A percentile compares a stretch with the other conserved stretches of the same genome.
Conservation (phyloP, 2,888 invertebrate genomes). For the Drosophila subsilvestris region DNA sequence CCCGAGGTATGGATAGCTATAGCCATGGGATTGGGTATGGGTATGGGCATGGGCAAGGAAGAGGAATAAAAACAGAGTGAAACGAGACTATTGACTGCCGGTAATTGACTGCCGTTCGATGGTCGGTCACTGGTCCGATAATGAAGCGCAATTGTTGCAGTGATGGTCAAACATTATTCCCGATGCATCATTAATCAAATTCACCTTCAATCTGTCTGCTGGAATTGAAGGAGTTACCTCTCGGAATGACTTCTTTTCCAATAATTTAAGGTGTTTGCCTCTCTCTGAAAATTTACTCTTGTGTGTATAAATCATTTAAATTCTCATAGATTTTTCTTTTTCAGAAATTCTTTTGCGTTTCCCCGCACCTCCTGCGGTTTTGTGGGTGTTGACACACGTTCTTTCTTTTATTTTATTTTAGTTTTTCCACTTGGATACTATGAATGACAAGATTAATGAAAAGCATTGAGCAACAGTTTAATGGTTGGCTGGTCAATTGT, state of each 20-base stretch:
- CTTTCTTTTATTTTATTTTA: constrained; percentile 15
- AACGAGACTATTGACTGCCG: constrained; percentile 52
- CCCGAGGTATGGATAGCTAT: constrained; percentile 51
- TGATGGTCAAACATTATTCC: constrained; percentile 63
- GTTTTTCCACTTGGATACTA: constrained; percentile 26
- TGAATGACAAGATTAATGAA: constrained; percentile 74
- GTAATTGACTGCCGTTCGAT: constrained; percentile 39
- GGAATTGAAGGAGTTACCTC: constrained; percentile 44
- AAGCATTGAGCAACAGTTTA: constrained; percentile 6
- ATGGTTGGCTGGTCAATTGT: constrained; percentile 54
- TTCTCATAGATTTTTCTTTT: constrained; percentile 40
- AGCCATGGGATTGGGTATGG: neutral
- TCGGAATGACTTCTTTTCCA: constrained; percentile 52
- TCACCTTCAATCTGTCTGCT: constrained; percentile 18
- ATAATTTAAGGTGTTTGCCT: constrained; percentile 80
- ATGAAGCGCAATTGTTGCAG: constrained; percentile 76
- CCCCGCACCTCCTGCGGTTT: constrained; percentile 69
- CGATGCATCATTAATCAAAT: constrained; percentile 71
- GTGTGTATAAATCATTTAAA: constrained; percentile 72
- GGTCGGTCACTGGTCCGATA: constrained; percentile 64
- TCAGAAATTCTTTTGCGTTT: constrained; percentile 22
- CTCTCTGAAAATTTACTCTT: constrained; percentile 41
- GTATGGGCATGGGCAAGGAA: constrained; percentile 7
- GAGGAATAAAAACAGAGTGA: constrained; percentile 22
- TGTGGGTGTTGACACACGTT: constrained; percentile 79